Evolutionary conservation across 2,888 invertebrate species (phyloP).

Genomic region (Rhamphomyia laevipes): DNA sequence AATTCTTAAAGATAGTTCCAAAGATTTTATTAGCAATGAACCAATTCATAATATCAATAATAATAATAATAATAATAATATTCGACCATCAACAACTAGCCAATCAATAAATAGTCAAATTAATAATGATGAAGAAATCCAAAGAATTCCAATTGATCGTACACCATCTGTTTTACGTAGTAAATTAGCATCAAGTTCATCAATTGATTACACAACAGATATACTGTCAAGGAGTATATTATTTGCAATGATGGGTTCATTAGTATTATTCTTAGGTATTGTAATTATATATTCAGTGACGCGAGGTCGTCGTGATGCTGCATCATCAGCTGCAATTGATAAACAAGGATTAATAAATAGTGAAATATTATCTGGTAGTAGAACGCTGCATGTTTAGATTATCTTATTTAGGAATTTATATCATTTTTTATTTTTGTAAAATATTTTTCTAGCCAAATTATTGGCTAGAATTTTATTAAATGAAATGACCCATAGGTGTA

Average conservation of each 20-base stretch:
- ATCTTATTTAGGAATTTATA: background rate
- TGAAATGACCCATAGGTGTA: too few relatives aligned
- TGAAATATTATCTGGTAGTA: constrained; percentile 18
- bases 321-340: constrained; percentile 16
- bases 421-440: too few relatives aligned
- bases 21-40: constrained; percentile 22
- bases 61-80: constrained; percentile 10
- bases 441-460: too few relatives aligned
- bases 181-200: constrained; percentile 15
- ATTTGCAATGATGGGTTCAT: constrained; percentile 18
- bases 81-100: background rate
- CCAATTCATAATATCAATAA: constrained; percentile 19
- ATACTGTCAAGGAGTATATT: constrained; percentile 17
- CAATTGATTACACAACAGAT: constrained; percentile 11
- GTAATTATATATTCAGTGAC: constrained; percentile 18
- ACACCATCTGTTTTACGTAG: constrained; percentile 19
- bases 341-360: constrained; percentile 21
- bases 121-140: constrained; percentile 9
- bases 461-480: too few relatives aligned
- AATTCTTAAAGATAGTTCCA: constrained; percentile 25
- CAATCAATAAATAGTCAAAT: constrained; percentile 9
- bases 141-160: constrained; percentile 7
- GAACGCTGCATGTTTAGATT: constrained; percentile 24
- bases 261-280: constrained; percentile 19
- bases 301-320: constrained; percentile 19